These are phyloP conservation scores for Craterocephalus amniculus DNA, from an alignment of 2,797 vertebrate species.

Conservation along the genomic window DNA sequence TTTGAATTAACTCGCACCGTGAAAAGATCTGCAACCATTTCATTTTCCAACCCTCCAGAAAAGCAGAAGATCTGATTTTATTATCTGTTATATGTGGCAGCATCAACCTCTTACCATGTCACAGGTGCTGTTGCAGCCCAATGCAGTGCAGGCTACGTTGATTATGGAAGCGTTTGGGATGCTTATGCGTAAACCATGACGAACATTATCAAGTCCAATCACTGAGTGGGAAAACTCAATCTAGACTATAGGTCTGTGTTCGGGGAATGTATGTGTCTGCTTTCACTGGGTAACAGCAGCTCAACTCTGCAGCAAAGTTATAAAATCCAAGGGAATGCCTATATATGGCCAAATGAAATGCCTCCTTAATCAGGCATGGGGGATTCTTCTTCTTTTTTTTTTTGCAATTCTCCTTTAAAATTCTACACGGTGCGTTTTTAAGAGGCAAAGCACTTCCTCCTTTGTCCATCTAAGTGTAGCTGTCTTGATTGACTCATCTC, in stretches of 20 bases:
- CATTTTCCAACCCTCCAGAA: constrained; percentile 9
- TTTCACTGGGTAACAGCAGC: constrained; percentile 26
- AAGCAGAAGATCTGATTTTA: constrained; percentile 2
- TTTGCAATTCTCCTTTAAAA: constrained; percentile 53
- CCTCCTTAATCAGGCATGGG: constrained; percentile 44
- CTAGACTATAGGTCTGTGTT: constrained; percentile 27
- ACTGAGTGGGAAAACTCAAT: constrained; percentile 57
- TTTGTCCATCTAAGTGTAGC: constrained; percentile 37
- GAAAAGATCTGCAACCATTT: constrained; percentile 16
- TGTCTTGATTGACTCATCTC: constrained; percentile 40
- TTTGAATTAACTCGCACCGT: neutral
- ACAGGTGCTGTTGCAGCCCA: constrained; percentile 56
- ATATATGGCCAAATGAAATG: constrained; percentile 46
- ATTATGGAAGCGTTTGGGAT: constrained; percentile 32
- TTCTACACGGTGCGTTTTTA: constrained; percentile 22
- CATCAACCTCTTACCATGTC: too few species aligned
- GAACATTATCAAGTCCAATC: constrained; percentile 66
- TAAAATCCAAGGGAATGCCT: constrained; percentile 44
- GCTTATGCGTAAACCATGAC: constrained; percentile 61
- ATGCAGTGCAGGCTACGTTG: constrained; percentile 49
- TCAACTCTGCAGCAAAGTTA: constrained; percentile 41
- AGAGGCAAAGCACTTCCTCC: constrained; percentile 40
- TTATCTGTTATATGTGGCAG: constrained; percentile 28
- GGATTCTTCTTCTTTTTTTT: constrained; percentile 16
- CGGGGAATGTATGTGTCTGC: constrained; percentile 9